These are phyloP conservation scores for Pterobdella sp. DNA, from an alignment of 2,888 invertebrate species.

Conservation along the genomic window DNA sequence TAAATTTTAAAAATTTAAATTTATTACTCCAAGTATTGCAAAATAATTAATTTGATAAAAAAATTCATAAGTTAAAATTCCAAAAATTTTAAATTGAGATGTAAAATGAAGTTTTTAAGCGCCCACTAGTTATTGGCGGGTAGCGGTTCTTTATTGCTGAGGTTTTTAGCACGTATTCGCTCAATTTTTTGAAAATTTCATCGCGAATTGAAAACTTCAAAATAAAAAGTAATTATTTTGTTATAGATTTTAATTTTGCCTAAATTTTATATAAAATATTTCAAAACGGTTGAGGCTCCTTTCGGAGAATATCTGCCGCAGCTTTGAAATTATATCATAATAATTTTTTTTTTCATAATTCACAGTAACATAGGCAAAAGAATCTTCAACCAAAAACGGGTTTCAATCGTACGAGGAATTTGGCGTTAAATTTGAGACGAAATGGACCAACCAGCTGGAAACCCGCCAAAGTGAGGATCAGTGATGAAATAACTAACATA, in stretches of 20 bases:
- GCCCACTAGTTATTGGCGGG: slow-evolving; percentile 11
- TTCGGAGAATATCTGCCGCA: not conserved
- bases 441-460: slow-evolving; percentile 5
- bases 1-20: no score
- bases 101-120: not conserved
- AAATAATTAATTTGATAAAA: no score
- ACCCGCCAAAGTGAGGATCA: slow-evolving; percentile 4
- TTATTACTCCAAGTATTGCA: no score
- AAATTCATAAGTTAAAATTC: no score
- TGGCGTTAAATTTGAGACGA: not conserved
- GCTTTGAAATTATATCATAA: not conserved
- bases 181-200: not conserved
- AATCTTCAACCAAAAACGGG: not conserved
- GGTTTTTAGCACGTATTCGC: not conserved
- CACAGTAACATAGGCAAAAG: not conserved
- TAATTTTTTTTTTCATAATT: not conserved
- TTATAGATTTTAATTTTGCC: not conserved
- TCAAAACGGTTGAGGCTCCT: not conserved
- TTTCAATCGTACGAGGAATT: not conserved
- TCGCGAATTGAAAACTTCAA: no score
- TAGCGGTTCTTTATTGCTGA: slow-evolving; percentile 9
- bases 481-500: no score
- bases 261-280: not conserved
- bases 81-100: not conserved
- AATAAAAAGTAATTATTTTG: not conserved